Evolutionary conservation across 1,140 invertebrate species (phyloP).

Genomic region (Popillia japonica): DNA sequence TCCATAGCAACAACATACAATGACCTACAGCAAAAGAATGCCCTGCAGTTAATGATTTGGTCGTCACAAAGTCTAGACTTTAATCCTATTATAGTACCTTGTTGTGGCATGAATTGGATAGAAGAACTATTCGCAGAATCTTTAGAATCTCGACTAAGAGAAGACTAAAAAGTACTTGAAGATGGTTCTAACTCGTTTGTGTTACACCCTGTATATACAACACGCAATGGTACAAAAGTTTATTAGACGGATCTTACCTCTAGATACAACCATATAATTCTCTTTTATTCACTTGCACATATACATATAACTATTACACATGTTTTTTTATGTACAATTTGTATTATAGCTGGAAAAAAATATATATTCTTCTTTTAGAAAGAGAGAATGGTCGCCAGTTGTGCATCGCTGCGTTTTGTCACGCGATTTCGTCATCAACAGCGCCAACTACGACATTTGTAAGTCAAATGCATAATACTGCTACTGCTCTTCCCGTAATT

Average conservation of each 20-base stretch:
- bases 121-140: too few species aligned
- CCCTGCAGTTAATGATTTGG: too few species aligned
- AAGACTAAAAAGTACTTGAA: too few species aligned
- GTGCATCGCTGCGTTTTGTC: not conserved
- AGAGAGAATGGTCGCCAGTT: conserved; percentile 2
- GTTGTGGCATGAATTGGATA: too few species aligned
- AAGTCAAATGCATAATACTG: not conserved
- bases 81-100: too few species aligned
- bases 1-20: too few species aligned
- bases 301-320: not conserved
- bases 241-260: not conserved
- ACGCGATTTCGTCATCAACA: conserved; percentile 17
- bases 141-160: too few species aligned
- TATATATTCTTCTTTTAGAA: not conserved
- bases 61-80: too few species aligned
- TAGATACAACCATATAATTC: not conserved
- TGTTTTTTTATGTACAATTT: too few species aligned
- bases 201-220: too few species aligned
- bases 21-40: too few species aligned
- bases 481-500: not conserved
- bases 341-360: not conserved
- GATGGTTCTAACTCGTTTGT: too few species aligned
- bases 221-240: not conserved
- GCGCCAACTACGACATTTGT: not conserved
- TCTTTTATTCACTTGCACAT: not conserved